Evolutionary conservation across 1,140 invertebrate species (phyloP).

Genomic region (Probaryconus sp.): DNA sequence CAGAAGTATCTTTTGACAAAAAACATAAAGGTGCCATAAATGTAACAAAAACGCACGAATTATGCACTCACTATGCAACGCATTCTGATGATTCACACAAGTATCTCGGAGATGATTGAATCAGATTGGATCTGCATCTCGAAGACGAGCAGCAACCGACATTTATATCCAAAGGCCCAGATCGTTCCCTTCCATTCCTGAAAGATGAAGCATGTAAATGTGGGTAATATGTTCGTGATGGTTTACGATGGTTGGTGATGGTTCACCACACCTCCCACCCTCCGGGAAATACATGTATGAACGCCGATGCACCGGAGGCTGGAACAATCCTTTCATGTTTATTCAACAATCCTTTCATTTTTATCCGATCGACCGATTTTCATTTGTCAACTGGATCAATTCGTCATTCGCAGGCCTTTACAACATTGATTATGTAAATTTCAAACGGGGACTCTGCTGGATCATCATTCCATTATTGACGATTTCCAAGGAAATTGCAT

Average conservation of each 20-base stretch:
- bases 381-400: constrained; percentile 40
- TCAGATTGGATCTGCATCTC: constrained; percentile 72
- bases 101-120: constrained; percentile 66
- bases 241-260: constrained; percentile 55
- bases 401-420: constrained; percentile 4
- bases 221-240: constrained; percentile 58
- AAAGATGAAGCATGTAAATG: constrained; percentile 62
- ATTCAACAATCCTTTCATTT: constrained; percentile 23
- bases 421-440: constrained; percentile 7
- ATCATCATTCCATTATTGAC: neutral
- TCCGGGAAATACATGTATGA: constrained; percentile 31
- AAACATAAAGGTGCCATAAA: constrained; percentile 1
- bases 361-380: constrained; percentile 2
- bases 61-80: constrained; percentile 75
- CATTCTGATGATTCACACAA: constrained; percentile 67
- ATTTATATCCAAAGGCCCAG: constrained; percentile 75
- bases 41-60: constrained; percentile 23
- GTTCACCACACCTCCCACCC: constrained; percentile 63
- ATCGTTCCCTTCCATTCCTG: constrained; percentile 73
- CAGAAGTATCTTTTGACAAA: no score
- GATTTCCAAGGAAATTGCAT: no score
- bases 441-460: neutral
- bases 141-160: constrained; percentile 65
- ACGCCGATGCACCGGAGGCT: constrained; percentile 35
- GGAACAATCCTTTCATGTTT: constrained; percentile 54